These are phyloP conservation scores for Thymallus thymallus DNA, from an alignment of 2,113 vertebrate genomes.

Conservation along the genomic window DNA sequence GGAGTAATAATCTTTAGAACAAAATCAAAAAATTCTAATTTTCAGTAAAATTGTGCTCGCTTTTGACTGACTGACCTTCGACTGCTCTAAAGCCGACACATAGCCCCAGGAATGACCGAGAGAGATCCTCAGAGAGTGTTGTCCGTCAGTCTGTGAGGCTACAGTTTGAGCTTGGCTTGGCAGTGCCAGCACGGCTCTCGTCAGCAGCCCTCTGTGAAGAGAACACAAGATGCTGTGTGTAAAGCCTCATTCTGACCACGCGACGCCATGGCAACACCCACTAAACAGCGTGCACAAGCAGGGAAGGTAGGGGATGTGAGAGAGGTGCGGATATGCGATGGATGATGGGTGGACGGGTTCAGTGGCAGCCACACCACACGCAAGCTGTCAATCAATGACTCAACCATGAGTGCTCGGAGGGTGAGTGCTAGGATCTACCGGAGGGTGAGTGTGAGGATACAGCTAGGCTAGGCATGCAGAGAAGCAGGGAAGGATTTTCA, in stretches of 20 bases:
- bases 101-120: slow-evolving; percentile 32
- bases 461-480: no score
- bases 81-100: slow-evolving; percentile 30
- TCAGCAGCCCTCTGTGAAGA: slow-evolving; percentile 85
- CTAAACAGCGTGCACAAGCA: slow-evolving; percentile 64
- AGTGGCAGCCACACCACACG: slow-evolving; percentile 2
- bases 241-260: slow-evolving; percentile 77
- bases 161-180: slow-evolving; percentile 33
- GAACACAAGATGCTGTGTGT: slow-evolving; percentile 91
- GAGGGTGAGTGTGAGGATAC: no score
- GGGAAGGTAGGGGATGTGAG: slow-evolving; percentile 45
- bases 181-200: slow-evolving; percentile 60
- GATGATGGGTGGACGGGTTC: slow-evolving; percentile 26
- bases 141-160: slow-evolving; percentile 59
- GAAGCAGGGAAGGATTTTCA: no score
- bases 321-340: slow-evolving; percentile 18
- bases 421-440: no score
- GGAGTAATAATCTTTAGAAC: background rate
- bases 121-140: slow-evolving; percentile 62
- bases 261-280: slow-evolving; percentile 74
- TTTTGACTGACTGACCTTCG: slow-evolving; percentile 9
- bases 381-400: slow-evolving; percentile 42
- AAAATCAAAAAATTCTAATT: slow-evolving; percentile 21
- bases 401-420: background rate
- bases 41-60: background rate